A percentile compares a stretch with the other conserved stretches of the same genome.
Evolutionary conservation across 2,797 vertebrate genomes (phyloP).

Genomic region (Nyctibius grandis): DNA sequence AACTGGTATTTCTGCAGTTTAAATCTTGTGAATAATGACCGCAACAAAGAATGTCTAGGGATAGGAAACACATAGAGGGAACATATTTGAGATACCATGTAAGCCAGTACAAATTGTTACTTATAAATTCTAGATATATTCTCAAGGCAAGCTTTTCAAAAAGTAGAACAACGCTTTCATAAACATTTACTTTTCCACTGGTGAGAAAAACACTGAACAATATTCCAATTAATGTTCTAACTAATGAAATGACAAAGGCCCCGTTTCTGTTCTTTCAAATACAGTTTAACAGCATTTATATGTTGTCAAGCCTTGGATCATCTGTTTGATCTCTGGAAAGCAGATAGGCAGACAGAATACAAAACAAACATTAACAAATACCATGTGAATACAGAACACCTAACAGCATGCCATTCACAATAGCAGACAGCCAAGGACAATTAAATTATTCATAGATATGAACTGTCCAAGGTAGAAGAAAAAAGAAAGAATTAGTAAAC

Average conservation of each 20-base stretch:
- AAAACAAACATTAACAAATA: slow-evolving; percentile 44
- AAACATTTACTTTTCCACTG: neutral
- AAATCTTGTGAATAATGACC: neutral
- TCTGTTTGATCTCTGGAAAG: slow-evolving; percentile 27
- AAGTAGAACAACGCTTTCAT: neutral
- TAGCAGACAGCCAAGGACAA: slow-evolving; percentile 41
- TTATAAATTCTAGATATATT: neutral
- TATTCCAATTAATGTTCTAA: slow-evolving; percentile 36
- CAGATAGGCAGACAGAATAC: slow-evolving; percentile 2
- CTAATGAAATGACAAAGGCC: slow-evolving; percentile 24
- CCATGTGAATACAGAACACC: slow-evolving; percentile 3
- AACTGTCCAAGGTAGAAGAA: slow-evolving; percentile 49
- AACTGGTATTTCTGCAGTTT: neutral
- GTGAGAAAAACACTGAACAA: neutral
- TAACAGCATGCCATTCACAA: neutral
- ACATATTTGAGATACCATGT: neutral
- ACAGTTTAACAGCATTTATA: slow-evolving; percentile 32
- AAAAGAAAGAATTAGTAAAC: neutral
- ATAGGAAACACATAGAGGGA: neutral
- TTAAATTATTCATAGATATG: slow-evolving; percentile 51
- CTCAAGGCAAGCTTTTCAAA: neutral
- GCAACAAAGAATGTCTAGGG: neutral
- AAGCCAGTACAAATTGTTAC: neutral
- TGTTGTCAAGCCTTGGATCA: slow-evolving; percentile 14
- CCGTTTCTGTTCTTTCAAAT: slow-evolving; percentile 7